Evolutionary conservation across 2,113 vertebrate species (phyloP).

Genomic region (Rallus limicola): DNA sequence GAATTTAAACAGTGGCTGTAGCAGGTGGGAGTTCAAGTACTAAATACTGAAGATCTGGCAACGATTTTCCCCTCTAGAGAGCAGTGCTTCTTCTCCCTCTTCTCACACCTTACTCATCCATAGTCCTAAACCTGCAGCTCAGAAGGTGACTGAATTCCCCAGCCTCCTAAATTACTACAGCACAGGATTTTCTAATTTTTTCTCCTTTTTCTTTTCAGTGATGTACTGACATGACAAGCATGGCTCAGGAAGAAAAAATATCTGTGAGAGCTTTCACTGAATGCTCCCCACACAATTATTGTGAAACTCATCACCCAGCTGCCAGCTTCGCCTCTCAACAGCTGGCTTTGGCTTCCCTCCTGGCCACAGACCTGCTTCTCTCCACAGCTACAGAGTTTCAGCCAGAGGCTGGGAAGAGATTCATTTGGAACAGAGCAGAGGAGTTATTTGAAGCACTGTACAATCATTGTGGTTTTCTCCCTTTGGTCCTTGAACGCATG

Average conservation of each 20-base stretch:
- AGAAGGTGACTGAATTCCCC: not conserved
- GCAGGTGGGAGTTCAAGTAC: not conserved
- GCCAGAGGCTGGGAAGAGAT: not conserved
- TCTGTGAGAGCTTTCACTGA: not conserved
- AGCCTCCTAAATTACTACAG: not conserved
- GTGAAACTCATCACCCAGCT: not conserved
- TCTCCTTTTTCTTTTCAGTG: not conserved
- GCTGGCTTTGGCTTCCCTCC: conserved; percentile 22
- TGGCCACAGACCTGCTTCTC: not conserved
- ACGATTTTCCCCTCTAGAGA: too few relatives aligned
- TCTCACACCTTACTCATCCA: not conserved
- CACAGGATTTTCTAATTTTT: too few relatives aligned
- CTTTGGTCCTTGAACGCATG: not conserved
- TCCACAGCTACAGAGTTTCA: not conserved
- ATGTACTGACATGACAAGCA: not conserved
- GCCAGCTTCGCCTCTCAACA: not conserved
- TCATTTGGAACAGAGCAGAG: not conserved
- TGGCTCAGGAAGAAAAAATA: not conserved
- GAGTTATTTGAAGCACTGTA: not conserved
- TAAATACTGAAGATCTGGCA: not conserved
- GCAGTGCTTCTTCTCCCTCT: not conserved
- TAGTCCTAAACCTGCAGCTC: not conserved
- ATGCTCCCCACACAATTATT: not conserved
- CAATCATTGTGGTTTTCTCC: not conserved
- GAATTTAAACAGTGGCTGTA: fast-evolving